Base-by-base conservation (phyloP, 2,113 vertebrate genomes). In the Nesoenas mayeri region DNA sequence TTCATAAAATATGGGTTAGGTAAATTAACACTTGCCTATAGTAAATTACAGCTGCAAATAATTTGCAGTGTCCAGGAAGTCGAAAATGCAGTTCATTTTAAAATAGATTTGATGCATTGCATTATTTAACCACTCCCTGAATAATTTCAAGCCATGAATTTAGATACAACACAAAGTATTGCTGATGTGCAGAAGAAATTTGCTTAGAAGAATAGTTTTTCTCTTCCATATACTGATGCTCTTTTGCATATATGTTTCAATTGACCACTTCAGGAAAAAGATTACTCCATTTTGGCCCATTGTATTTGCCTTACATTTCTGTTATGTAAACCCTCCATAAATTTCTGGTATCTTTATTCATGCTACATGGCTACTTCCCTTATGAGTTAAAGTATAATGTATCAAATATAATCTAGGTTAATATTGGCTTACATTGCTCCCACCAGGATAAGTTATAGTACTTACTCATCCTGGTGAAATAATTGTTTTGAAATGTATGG, bases 11-110 rank as follows among this genome's bases (percentile, higher is more conserved):
- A 94, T 56, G 77, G 78, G 72, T 92, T 88, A 96, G 80, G 67
- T 88, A 97, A 97, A 97, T 97, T 97, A 97, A 94, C 93, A 91
- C 40, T 95, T 93, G 72, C 48, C 54, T 92, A 81, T 93, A 96
- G 92, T 96, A 97, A 96, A 97, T 97, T 92, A 95, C 60, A 93
- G 14, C 65, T 77, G 71, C 66, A 92, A 73, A 91, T 95, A 83
- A 96, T 97, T 97, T 97, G 67, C 1, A 0, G 91, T 94, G 90
- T 47, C 80, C 5, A 6, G 77, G 87, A 82, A 88, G 85, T 79
- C 1, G 40, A 97, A 85, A 88, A 93, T 90, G 75, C 95, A 95
- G 89, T 80, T 69, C 28, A 50, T 62, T 96, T 96, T 75, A 78
- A 69, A 96, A 78, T 64, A 40, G 42, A 53, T 95, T 89, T 85